Conservation (phyloP, 2,888 invertebrate species). For the Synanthedon myopaeformis region DNA sequence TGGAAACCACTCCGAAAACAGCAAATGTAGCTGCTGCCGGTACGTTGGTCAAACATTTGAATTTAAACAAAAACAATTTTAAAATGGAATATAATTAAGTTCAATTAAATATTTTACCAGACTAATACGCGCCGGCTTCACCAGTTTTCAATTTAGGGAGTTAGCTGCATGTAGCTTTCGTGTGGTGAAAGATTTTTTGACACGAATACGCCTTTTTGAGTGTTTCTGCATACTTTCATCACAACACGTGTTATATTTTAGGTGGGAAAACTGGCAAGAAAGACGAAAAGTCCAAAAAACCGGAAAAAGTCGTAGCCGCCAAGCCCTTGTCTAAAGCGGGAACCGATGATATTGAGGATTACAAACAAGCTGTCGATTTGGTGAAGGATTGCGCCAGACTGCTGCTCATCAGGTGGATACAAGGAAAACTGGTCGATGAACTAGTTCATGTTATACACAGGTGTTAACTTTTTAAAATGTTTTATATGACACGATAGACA, state of each 20-base stretch:
- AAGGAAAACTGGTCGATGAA: conserved; percentile 38
- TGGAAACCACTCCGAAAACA: conserved; percentile 5
- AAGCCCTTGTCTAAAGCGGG: conserved; percentile 17
- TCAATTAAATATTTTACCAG: too few relatives aligned
- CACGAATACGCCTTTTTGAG: too few relatives aligned
- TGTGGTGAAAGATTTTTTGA: too few relatives aligned
- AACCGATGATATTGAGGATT: conserved; percentile 28
- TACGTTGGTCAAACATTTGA: too few relatives aligned
- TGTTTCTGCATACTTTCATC: too few relatives aligned
- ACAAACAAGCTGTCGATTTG: conserved; percentile 33
- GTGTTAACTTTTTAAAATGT: conserved; percentile 14
- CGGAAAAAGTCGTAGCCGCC: conserved; percentile 12
- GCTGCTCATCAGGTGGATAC: conserved; percentile 42
- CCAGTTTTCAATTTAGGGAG: too few relatives aligned
- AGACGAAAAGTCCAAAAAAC: conserved; percentile 22
- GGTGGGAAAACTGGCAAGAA: conserved; percentile 9
- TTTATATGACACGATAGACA: background rate
- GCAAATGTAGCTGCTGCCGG: too few relatives aligned
- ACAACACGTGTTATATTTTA: background rate
- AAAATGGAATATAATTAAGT: too few relatives aligned
- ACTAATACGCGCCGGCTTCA: too few relatives aligned
- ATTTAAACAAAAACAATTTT: too few relatives aligned
- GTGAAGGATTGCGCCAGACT: conserved; percentile 42
- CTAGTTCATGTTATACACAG: conserved; percentile 31
- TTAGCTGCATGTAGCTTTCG: too few relatives aligned